Base-by-base conservation (phyloP, 2,113 vertebrate genomes). In the Ameiurus melas region DNA sequence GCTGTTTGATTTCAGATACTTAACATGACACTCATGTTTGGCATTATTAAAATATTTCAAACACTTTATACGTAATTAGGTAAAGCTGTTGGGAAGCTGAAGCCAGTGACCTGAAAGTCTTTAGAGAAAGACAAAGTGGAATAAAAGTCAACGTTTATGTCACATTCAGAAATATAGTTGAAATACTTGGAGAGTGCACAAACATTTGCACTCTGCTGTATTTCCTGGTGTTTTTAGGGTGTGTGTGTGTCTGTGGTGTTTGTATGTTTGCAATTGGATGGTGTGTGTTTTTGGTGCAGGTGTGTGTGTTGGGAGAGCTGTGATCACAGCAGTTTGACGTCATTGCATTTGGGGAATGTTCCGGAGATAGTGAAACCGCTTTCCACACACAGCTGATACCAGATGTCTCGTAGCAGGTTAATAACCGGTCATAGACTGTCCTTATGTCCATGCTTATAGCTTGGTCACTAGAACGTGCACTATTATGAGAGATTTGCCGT, bases 321-420 rank as follows among this genome's bases (percentile, higher is more conserved):
- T 79, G 79, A 88, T 92, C 87, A 89, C 3, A 27, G 33, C 77
- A 75, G 75, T 78, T 55, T 71, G 64, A 86, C 36, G 60, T 90
- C 84, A 68, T 81, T 73, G 57, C n/a, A 25, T 85, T 47, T 20
- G 43, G 80, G 85, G 91, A 92, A 91, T 91, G 80, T 79, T 87
- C 51, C 25, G 39, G 51, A 20, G 84, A 90, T 66, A 85, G 53
- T 62, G 80, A 85, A 22, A 87, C 71, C 81, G 58, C 84, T 85
- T 86, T 79, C 53, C 53, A 43, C 39, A 36, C 43, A 47, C 66
- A 83, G 71, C 73, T 80, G 84, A 89, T 91, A 91, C 91, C 73
- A 80, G 58, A 57, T 77, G 8, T 27, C 27, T 53, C 5, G 3
- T n/a, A 53, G 10, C 20, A 53, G 43, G 5, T 53, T n/a, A 79